These are phyloP conservation scores for Microvelia longipes DNA, from an alignment of 1,140 invertebrate genomes.

Conservation along the genomic window DNA sequence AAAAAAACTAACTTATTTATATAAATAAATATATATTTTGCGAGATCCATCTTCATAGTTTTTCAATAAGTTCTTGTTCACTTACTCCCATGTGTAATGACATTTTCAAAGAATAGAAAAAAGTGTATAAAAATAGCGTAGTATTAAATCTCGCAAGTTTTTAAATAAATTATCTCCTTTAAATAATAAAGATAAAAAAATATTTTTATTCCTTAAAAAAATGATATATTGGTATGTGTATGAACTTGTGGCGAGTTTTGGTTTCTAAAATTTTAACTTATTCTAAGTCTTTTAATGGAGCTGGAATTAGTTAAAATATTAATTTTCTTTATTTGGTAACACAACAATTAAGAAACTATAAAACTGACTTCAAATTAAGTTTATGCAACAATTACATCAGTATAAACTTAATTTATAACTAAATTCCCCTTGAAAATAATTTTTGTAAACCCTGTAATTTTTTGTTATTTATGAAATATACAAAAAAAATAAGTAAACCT, in stretches of 20 bases:
- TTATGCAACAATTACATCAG: no score
- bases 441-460: no score
- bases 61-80: neutral
- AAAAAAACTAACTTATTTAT: neutral
- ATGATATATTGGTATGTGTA: neutral
- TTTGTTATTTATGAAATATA: no score
- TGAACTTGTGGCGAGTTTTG: neutral
- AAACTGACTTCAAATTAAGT: no score
- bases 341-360: no score
- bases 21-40: neutral
- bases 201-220: neutral
- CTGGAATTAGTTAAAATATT: neutral
- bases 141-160: neutral
- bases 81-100: neutral
- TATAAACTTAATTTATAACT: no score
- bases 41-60: neutral
- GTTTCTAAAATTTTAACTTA: neutral
- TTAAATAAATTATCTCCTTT: neutral
- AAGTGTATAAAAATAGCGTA: neutral
- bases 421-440: no score
- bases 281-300: neutral
- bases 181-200: neutral
- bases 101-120: neutral
- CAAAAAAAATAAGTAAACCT: no score
- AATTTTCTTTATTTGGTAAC: neutral